Percentiles rank a stretch among this genome's conserved stretches.
Conservation (phyloP, 2,797 vertebrate species). For the Channallabes apus region DNA sequence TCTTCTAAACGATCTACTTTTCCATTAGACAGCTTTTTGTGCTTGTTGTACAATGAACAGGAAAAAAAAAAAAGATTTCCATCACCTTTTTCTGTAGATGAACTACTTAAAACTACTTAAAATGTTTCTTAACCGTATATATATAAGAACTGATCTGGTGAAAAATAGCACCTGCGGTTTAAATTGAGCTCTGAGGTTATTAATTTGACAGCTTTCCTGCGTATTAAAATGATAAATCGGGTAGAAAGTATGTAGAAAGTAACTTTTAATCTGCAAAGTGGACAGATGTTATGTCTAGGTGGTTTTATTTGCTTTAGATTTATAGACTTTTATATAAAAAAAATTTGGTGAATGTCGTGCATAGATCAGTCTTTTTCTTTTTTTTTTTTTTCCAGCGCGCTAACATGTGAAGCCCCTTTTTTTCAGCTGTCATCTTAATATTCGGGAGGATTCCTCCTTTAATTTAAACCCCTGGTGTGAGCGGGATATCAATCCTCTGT, state of each 20-base stretch:
- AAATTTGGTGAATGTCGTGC: neutral
- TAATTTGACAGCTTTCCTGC: neutral
- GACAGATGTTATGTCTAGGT: neutral
- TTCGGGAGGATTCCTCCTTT: constrained; percentile 1
- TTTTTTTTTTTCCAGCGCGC: neutral
- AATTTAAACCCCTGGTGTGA: constrained; percentile 18
- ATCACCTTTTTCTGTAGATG: neutral
- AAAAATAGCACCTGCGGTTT: neutral
- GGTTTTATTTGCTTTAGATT: constrained; percentile 3
- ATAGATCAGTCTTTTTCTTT: neutral
- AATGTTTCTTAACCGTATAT: neutral
- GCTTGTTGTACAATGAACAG: too few species aligned
- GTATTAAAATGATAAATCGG: constrained; percentile 6
- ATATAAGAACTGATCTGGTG: neutral
- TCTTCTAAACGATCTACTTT: neutral
- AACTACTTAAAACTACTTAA: neutral
- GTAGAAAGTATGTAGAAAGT: constrained; percentile 7
- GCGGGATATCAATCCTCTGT: neutral
- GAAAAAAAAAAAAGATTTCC: neutral
- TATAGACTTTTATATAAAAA: neutral
- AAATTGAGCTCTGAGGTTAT: neutral
- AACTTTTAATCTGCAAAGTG: neutral
- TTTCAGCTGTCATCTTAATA: neutral
- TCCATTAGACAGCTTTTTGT: neutral
- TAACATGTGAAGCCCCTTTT: neutral